phyloP scores from a whole-genome alignment of 2,113 vertebrate species.

The Gymnarchus niloticus region DNA sequence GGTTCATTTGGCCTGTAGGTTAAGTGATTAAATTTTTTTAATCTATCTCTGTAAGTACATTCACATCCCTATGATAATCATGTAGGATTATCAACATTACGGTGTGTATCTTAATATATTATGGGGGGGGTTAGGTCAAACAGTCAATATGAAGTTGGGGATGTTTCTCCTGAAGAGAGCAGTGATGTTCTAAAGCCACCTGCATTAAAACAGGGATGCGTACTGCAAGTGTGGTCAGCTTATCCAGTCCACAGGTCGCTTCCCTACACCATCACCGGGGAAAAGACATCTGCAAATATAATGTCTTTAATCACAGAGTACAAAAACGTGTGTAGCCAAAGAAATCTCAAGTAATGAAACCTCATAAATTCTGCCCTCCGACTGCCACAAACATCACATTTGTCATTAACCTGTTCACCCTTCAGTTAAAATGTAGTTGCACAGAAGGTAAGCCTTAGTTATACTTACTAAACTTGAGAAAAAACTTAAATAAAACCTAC shows the following conservation, averaged over 20 bases:
- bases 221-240: background rate
- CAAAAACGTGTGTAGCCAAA: slow-evolving; percentile 3
- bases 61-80: background rate
- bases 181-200: background rate
- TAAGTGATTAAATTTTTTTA: background rate
- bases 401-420: background rate
- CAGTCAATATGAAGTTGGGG: background rate
- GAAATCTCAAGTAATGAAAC: background rate
- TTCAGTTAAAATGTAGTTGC: background rate
- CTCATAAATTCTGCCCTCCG: background rate
- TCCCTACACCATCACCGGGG: too few species aligned
- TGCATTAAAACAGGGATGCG: background rate
- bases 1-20: background rate
- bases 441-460: background rate
- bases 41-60: background rate
- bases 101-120: background rate
- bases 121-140: background rate
- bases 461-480: background rate
- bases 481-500: background rate
- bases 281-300: slow-evolving; percentile 16
- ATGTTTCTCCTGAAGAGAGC: background rate
- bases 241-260: too few species aligned
- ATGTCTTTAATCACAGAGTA: slow-evolving; percentile 6
- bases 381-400: background rate
- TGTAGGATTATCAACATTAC: background rate